Base-by-base conservation (phyloP, 1,140 invertebrate species). In the Campoletis sonorensis region DNA sequence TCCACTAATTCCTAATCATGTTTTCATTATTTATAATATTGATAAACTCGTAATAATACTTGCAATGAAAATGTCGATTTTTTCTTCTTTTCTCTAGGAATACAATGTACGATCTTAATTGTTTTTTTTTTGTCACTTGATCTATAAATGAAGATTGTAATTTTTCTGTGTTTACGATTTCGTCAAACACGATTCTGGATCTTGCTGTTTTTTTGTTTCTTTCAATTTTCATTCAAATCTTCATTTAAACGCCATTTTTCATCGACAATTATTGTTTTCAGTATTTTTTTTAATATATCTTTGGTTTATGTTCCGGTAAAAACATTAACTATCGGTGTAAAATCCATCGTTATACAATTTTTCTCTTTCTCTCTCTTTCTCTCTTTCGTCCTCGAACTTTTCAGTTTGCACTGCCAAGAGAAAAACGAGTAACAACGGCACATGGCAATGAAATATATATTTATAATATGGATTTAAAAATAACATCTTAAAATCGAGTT, bases 31-130 rank as follows among this genome's bases (percentile, higher is more conserved):
- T 26, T 77, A 77, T 54, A 51, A 75, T 81, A 77, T 75, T 26
- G 18, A 79, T 79, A 79, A 79, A 79, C 73, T 79, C 79, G 61
- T 61, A 79, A 82, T 82, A 82, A 82, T 82, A 82, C 81, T 82
- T 82, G 68, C 73, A 79, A 79, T 79, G 77, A 61, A 51, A 71
- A 82, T 82, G 80, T 27, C 33, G 37, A 73, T 73, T 27, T 45
- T 45, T 10, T 37, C n/a, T 37, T 37, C 4, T 37, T 37, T 10
- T 37, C 37, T 37, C 37, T 37, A 37, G 4, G 37, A 37, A 10
- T 37, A 37, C 37, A 10, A 37, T 37, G 37, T 10, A 37, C 37
- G 37, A 37, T 37, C 10, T 37, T n/a, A n/a, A n/a, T n/a, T 33
- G 30, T 33, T 33, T 33, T 7, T 7, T 33, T 33, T 33, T 33